Evolutionary conservation across 2,888 invertebrate species (phyloP).

Genomic region (Mythimna lalbum): DNA sequence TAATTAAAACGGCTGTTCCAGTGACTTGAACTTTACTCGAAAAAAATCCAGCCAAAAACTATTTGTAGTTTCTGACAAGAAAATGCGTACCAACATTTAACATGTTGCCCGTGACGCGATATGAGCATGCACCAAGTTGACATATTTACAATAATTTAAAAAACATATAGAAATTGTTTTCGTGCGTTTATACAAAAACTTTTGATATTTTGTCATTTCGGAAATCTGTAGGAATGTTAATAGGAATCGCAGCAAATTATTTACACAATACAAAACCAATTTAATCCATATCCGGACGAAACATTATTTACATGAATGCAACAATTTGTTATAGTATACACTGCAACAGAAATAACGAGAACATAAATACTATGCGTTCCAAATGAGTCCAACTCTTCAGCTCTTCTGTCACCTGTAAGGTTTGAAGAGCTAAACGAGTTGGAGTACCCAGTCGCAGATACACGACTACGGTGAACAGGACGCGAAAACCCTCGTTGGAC

Average conservation of each 20-base stretch:
- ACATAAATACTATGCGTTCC: no score
- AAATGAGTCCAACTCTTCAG: no score
- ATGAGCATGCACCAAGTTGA: constrained; percentile 45
- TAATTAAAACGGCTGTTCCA: no score
- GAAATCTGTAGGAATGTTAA: constrained; percentile 42
- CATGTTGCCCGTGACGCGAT: constrained; percentile 28
- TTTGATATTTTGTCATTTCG: constrained; percentile 17
- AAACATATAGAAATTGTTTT: not conserved
- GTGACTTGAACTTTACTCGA: no score
- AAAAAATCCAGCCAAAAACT: no score
- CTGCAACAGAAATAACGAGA: constrained; percentile 20
- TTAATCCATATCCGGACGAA: constrained; percentile 34
- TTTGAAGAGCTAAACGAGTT: no score
- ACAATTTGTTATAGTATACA: constrained; percentile 21
- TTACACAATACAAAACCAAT: constrained; percentile 53
- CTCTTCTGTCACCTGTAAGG: no score
- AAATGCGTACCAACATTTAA: constrained; percentile 8
- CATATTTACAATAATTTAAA: constrained; percentile 57
- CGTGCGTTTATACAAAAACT: constrained; percentile 26
- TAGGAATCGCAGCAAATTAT: constrained; percentile 46
- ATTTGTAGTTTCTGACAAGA: not conserved
- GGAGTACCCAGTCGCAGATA: no score
- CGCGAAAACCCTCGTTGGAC: no score
- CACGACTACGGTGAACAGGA: no score
- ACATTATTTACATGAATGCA: constrained; percentile 45